These are phyloP conservation scores for Poecilia gillii DNA, from an alignment of 2,797 vertebrate species.

Conservation along the genomic window DNA sequence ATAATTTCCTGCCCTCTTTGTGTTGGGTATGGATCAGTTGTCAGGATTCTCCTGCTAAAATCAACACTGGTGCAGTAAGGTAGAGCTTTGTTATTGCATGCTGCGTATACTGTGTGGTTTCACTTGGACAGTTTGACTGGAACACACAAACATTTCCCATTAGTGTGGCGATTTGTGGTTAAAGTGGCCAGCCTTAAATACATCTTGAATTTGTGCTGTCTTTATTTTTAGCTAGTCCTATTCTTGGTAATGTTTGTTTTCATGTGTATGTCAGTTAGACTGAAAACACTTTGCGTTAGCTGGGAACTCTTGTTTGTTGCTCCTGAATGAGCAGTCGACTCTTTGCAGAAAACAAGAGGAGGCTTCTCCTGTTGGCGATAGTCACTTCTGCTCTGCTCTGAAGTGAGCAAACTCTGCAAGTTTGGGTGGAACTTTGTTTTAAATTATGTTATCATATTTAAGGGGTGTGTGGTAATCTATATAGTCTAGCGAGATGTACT, in stretches of 20 bases:
- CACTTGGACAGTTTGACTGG: constrained; percentile 1
- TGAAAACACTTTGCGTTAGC: not conserved
- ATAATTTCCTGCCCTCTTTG: constrained; percentile 73
- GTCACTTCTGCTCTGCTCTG: not conserved
- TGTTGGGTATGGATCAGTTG: constrained; percentile 63
- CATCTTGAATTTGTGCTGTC: not conserved
- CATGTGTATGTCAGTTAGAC: not conserved
- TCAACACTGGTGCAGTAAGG: constrained; percentile 34
- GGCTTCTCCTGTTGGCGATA: not conserved
- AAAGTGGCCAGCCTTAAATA: not conserved
- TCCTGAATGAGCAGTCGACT: not conserved
- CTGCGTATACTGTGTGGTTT: constrained; percentile 2
- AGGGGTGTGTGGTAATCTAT: not conserved
- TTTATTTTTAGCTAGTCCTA: not conserved
- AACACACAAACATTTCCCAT: not conserved
- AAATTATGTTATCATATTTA: not conserved
- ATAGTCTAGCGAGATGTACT: not conserved
- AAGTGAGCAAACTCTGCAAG: not conserved
- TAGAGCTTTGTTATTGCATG: constrained; percentile 24
- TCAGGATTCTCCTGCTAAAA: constrained; percentile 49
- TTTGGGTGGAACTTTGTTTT: not conserved
- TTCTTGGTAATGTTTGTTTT: not conserved
- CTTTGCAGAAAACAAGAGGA: not conserved
- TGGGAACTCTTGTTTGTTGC: not conserved
- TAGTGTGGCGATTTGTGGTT: not conserved